These are phyloP conservation scores for Drosophila histrio DNA, from an alignment of 2,888 invertebrate genomes.

Conservation along the genomic window DNA sequence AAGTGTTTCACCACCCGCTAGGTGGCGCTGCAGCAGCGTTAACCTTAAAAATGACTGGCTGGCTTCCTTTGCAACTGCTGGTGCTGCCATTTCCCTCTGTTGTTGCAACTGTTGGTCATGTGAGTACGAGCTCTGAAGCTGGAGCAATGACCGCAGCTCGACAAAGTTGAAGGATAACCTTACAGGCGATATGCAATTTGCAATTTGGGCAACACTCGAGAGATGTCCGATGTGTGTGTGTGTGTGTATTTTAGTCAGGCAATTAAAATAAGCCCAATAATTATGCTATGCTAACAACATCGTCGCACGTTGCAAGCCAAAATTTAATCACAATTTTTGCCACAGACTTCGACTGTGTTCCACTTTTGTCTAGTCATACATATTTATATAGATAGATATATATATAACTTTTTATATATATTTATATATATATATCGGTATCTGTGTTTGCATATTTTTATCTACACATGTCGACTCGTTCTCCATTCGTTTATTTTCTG, in stretches of 20 bases:
- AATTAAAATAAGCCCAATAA: constrained; percentile 33
- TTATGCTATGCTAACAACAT: constrained; percentile 16
- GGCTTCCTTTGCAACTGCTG: constrained; percentile 1
- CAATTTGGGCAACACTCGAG: constrained; percentile 18
- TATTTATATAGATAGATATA: constrained; percentile 1
- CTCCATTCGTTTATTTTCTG: constrained; percentile 1
- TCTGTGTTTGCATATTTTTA: constrained; percentile 61
- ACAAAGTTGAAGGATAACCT: constrained; percentile 78
- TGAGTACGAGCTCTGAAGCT: constrained; percentile 38
- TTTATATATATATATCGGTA: background rate
- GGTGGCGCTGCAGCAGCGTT: constrained; percentile 62
- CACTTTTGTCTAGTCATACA: constrained; percentile 28
- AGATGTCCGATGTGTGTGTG: background rate
- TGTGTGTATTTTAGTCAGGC: background rate
- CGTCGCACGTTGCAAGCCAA: background rate
- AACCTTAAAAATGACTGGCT: constrained; percentile 65
- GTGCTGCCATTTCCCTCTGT: background rate
- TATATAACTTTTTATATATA: background rate
- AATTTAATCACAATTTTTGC: constrained; percentile 36
- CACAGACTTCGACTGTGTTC: constrained; percentile 21
- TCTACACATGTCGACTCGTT: constrained; percentile 33
- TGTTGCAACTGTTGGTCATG: background rate
- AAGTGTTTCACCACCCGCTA: constrained; percentile 59
- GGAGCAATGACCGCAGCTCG: constrained; percentile 79
- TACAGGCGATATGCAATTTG: constrained; percentile 44